Evolutionary conservation across 1,140 invertebrate species (phyloP).

Genomic region (Microplitis mediator): DNA sequence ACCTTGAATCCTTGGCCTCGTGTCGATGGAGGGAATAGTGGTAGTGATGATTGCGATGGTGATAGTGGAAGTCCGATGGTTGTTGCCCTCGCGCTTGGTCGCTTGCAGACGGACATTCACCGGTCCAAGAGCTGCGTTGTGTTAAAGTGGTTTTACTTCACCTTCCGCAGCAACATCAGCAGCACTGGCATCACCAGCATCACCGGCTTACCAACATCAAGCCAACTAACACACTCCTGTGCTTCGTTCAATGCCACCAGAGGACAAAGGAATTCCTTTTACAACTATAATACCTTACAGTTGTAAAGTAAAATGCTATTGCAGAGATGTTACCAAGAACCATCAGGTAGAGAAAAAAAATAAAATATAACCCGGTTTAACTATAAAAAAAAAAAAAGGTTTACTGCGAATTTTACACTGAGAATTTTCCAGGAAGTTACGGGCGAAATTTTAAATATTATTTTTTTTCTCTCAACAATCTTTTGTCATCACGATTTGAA

Average conservation of each 20-base stretch:
- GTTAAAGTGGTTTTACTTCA: neutral
- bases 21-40: neutral
- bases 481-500: too few species aligned
- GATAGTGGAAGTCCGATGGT: slow-evolving; percentile 23
- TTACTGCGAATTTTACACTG: too few species aligned
- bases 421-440: too few species aligned
- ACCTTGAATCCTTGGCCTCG: slow-evolving; percentile 12
- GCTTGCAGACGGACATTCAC: slow-evolving; percentile 42
- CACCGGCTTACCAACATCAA: too few species aligned
- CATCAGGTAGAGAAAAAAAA: too few species aligned
- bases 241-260: neutral
- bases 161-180: slow-evolving; percentile 7
- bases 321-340: neutral
- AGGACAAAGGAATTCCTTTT: slow-evolving; percentile 57
- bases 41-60: too few species aligned
- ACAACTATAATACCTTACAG: slow-evolving; percentile 17
- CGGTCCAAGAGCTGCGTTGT: slow-evolving; percentile 25
- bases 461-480: too few species aligned
- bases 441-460: too few species aligned
- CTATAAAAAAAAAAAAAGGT: too few species aligned
- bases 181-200: neutral
- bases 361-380: too few species aligned
- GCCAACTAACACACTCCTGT: too few species aligned
- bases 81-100: slow-evolving; percentile 42
- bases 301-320: neutral